A percentile compares a stretch with the other conserved stretches of the same genome.
Conservation (phyloP, 2,113 vertebrate species). For the Ibidorhyncha struthersii region DNA sequence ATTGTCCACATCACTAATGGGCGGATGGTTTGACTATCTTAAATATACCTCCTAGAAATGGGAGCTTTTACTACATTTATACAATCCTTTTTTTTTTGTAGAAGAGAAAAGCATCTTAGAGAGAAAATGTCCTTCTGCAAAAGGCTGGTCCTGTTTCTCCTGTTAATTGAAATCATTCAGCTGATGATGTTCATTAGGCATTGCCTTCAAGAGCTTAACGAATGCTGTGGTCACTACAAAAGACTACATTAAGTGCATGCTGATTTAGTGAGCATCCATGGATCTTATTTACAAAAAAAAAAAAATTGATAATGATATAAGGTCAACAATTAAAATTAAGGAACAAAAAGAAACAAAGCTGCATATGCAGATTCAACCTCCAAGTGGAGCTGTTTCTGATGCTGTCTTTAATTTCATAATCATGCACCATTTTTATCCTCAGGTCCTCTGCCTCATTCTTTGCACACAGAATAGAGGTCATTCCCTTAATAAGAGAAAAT, state of each 20-base stretch:
- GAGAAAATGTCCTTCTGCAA: not conserved
- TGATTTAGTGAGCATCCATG: not conserved
- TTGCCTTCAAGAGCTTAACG: not conserved
- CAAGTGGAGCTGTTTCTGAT: not conserved
- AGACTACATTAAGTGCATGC: not conserved
- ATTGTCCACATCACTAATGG: fast-evolving
- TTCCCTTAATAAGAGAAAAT: not conserved
- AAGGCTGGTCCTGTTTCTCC: not conserved
- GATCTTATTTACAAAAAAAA: not conserved
- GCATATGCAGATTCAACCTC: not conserved
- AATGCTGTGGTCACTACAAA: not conserved
- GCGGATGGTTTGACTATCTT: not conserved
- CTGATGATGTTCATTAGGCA: not conserved
- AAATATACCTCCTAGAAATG: not conserved
- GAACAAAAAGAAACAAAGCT: not conserved
- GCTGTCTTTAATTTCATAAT: not conserved
- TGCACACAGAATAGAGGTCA: not conserved
- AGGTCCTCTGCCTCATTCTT: not conserved
- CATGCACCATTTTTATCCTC: not conserved
- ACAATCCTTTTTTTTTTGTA: not conserved
- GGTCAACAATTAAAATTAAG: not conserved
- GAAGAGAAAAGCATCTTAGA: not conserved
- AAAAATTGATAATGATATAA: not conserved
- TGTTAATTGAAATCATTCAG: not conserved
- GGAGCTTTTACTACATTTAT: not conserved